Evolutionary conservation across 64 coral and sea anemone species (phyloP), one percentile per base, ranked within the genome.

Genomic region (Cladopsammia gracilis): DNA sequence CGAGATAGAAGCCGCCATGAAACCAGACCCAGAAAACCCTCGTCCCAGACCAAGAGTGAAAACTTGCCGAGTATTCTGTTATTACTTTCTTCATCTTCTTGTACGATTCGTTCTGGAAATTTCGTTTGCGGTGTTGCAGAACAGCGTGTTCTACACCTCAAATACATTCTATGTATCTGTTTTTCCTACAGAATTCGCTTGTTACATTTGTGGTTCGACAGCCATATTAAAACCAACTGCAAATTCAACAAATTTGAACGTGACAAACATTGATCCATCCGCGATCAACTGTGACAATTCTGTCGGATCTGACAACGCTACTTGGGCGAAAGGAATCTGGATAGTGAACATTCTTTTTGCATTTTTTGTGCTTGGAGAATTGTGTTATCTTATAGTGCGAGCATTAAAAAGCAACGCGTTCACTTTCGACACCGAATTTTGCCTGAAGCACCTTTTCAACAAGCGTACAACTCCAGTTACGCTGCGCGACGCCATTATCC

Each of bases 21-120:
- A 74, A n/a, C 6, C 56, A 19, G 42, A 88, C 56, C 4, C 51
- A 3, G 86, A 88, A 25, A 75, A 74, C 49, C 86, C 66, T 43
- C 86, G 70, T 11, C 86, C 6, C 12, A 18, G 67, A 42, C 2
- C 34, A 15, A 74, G 24, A 76, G 34, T 87, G 4, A 48, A 1
- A 75, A 88, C 70, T 76, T 71, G 86, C 34, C 69, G 86, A 48
- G 71, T 88, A 20, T 88, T 75, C 20, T 84, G 7, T 20, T 81
- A 5, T 78, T 92, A 92, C 72, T 51, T 85, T 44, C 9, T 53
- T 48, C 90, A 92, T 20, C 79, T 92, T 2, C 0, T 92, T 44
- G 54, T 48, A 70, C 90, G 90, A 84, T 19, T 82, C 25, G 19
- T 50, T 0, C 44, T 85, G 34, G 78, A 70, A 24, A 76, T 92